Base-by-base conservation (phyloP, 2,888 invertebrate genomes). In the Brachyptera risi region DNA sequence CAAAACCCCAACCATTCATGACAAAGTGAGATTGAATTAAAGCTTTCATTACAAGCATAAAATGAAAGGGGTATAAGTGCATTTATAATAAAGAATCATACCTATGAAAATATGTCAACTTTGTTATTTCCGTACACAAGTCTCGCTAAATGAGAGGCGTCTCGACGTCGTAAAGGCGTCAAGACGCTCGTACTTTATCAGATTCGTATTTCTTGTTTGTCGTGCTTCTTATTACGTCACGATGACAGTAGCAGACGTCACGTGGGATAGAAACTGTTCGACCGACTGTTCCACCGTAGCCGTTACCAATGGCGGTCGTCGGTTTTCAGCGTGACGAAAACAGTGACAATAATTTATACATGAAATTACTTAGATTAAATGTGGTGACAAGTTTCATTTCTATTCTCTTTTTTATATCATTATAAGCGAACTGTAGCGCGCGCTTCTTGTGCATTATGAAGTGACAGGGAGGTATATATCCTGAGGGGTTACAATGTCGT, bases 161-260 rank as follows among this genome's bases (percentile, higher is more conserved):
- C 51, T 31, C 15, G 51, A 17, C 51, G 35, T 54, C 54, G 54
- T 54, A 54, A 54, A 54, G 54, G 21, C 35, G 54, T 54, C 37
- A 5, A 11, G 54, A 54, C 35, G 54, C 54, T 35, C 37, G 35
- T 54, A 21, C 21, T 54, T 54, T 54, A 51, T 51, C 51, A 27
- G 51, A 51, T 51, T 51, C 51, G 51, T 37, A 19, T 35, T 54
- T 54, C 54, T 54, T 54, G 54, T 54, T n/a, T n/a, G n/a, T n/a
- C n/a, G n/a, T n/a, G n/a, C n/a, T n/a, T n/a, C n/a, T 19, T 23
- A 5, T 2, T 19, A 17, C 9, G 47, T 47, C 47, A 24, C 23
- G n/a, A 47, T 47, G n/a, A 9, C 4, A 9, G 24, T 15, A 21
- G 24, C n/a, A 24, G 23, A 21, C 19, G 38, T 38, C n/a, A 3